These are phyloP conservation scores for Neolamprologus ventralis DNA, from an alignment of 2,113 vertebrate species.

Conservation along the genomic window DNA sequence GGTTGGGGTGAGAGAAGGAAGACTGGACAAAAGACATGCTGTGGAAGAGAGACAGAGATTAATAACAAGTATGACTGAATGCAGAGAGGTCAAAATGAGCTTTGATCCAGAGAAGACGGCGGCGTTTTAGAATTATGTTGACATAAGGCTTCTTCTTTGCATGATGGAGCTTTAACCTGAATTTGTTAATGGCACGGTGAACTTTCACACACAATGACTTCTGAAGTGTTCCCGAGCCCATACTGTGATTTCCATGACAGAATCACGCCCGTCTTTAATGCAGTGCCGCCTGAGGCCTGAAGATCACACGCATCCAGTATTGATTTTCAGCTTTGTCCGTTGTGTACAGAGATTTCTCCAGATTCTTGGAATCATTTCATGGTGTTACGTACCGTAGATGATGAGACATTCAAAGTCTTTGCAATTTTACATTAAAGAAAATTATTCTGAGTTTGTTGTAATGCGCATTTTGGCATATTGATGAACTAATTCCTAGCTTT, in stretches of 20 bases:
- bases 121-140: not conserved
- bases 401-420: not conserved
- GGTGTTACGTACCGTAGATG: fast-evolving
- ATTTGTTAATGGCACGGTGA: not conserved
- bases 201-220: too few species aligned
- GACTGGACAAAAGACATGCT: fast-evolving
- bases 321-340: not conserved
- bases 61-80: not conserved
- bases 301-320: not conserved
- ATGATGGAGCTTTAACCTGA: not conserved
- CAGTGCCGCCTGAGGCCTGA: not conserved
- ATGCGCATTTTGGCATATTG: fast-evolving
- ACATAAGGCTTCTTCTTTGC: not conserved
- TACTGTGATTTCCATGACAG: not conserved
- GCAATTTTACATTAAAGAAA: not conserved
- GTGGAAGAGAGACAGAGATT: not conserved
- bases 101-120: not conserved
- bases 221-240: not conserved
- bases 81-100: not conserved
- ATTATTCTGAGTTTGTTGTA: fast-evolving
- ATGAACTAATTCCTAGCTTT: not conserved
- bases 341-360: not conserved
- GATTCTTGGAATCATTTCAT: not conserved
- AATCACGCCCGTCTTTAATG: fast-evolving
- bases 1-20: not conserved